Conservation (phyloP, 1,140 invertebrate genomes). For the Argopecten irradians region DNA sequence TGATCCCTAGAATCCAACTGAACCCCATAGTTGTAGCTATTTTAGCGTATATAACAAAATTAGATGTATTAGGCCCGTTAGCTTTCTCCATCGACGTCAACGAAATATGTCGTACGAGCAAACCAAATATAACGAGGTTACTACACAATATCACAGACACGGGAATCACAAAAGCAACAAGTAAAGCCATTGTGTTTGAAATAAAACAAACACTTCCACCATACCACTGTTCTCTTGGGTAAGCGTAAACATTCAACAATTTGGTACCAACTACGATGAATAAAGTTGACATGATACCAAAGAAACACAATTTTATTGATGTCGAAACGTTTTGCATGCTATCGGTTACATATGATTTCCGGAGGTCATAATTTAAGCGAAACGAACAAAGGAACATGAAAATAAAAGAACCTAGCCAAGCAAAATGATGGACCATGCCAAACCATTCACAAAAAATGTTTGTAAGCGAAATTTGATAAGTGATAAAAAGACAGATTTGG, state of each 20-base stretch:
- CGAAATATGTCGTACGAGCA: background rate
- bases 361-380: background rate
- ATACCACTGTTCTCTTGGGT: background rate
- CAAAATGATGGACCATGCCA: slow-evolving; percentile 3
- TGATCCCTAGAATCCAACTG: background rate
- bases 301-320: background rate
- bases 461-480: background rate
- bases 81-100: background rate
- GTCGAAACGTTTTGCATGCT: background rate
- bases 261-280: background rate
- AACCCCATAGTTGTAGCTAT: background rate
- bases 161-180: background rate
- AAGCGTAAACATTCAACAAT: background rate
- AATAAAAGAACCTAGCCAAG: background rate
- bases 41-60: background rate
- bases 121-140: background rate
- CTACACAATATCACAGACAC: background rate
- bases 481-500: background rate
- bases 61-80: background rate
- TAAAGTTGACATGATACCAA: background rate
- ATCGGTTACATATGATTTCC: background rate
- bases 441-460: background rate
- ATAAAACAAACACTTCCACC: background rate
- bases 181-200: background rate
- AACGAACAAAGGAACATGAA: background rate